These are phyloP conservation scores for Hipposideros larvatus DNA, from an alignment of 2,797 vertebrate species.

Conservation along the genomic window DNA sequence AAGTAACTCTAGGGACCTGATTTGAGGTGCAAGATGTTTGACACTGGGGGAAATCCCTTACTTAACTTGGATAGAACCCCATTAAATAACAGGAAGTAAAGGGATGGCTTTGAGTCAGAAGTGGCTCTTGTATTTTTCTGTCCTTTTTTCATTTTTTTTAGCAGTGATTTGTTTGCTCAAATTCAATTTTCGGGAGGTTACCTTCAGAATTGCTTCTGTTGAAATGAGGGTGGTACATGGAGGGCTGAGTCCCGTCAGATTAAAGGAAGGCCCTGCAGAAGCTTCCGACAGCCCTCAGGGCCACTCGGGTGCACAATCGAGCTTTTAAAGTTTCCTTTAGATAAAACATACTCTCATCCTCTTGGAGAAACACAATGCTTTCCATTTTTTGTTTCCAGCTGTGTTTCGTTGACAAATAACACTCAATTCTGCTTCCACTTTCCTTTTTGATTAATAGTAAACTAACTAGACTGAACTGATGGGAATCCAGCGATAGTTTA, in stretches of 20 bases:
- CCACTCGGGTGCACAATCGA: background rate
- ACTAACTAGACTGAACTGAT: slow-evolving; percentile 20
- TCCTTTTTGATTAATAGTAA: slow-evolving; percentile 70
- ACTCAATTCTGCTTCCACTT: slow-evolving; percentile 37
- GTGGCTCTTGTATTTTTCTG: background rate
- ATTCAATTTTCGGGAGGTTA: background rate
- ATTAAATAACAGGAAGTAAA: background rate
- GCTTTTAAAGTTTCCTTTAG: background rate
- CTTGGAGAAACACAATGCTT: background rate
- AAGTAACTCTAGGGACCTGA: background rate
- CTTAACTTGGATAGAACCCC: background rate
- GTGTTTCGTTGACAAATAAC: slow-evolving; percentile 62
- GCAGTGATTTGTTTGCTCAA: background rate
- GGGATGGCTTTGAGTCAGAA: background rate
- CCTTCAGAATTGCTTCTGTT: background rate
- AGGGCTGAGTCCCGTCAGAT: background rate
- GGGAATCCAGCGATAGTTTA: slow-evolving; percentile 46
- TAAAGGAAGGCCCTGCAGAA: background rate
- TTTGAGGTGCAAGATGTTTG: background rate
- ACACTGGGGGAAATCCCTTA: background rate
- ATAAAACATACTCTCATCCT: background rate
- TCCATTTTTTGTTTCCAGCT: slow-evolving; percentile 48
- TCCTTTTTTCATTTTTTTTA: background rate
- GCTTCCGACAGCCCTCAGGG: no score
- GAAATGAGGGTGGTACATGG: background rate